Conservation (phyloP, 2,888 invertebrate species). For the Drosophila borealis region DNA sequence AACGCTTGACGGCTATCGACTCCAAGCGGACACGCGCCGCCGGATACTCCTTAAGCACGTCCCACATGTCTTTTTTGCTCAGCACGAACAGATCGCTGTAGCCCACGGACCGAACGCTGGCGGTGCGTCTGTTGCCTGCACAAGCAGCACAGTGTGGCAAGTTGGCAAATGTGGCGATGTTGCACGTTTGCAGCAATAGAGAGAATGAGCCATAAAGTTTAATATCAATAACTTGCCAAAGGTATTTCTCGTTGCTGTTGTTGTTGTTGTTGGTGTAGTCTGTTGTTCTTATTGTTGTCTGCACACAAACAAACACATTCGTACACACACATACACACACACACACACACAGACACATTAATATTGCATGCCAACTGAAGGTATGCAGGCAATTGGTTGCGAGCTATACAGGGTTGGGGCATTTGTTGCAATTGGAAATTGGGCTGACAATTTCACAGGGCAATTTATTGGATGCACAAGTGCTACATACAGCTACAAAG, state of each 20-base stretch:
- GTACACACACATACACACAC: slow-evolving; percentile 25
- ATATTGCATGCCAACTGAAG: slow-evolving; percentile 72
- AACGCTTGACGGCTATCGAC: slow-evolving; percentile 98
- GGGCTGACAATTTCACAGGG: slow-evolving; percentile 38
- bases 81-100: slow-evolving; percentile 99
- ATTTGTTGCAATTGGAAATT: slow-evolving; percentile 24
- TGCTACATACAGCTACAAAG: slow-evolving; percentile 5
- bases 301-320: slow-evolving; percentile 17
- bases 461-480: slow-evolving; percentile 42
- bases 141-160: slow-evolving; percentile 10
- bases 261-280: slow-evolving; percentile 22
- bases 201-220: slow-evolving; percentile 41
- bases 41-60: slow-evolving; percentile 98
- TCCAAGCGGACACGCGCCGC: slow-evolving; percentile 97
- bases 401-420: not conserved
- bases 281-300: slow-evolving; percentile 31
- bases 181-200: slow-evolving; percentile 39
- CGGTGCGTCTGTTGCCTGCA: slow-evolving; percentile 98
- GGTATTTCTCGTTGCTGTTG: slow-evolving; percentile 14
- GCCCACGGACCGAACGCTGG: slow-evolving; percentile 98
- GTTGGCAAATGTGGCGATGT: slow-evolving; percentile 48
- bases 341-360: slow-evolving; percentile 50
- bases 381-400: slow-evolving; percentile 31
- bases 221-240: slow-evolving; percentile 50
- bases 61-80: slow-evolving; percentile 99